Percentiles rank a stretch among this genome's conserved stretches.
These are phyloP conservation scores for Pachycephala philippinensis DNA, from an alignment of 2,113 vertebrate species.

Conservation along the genomic window DNA sequence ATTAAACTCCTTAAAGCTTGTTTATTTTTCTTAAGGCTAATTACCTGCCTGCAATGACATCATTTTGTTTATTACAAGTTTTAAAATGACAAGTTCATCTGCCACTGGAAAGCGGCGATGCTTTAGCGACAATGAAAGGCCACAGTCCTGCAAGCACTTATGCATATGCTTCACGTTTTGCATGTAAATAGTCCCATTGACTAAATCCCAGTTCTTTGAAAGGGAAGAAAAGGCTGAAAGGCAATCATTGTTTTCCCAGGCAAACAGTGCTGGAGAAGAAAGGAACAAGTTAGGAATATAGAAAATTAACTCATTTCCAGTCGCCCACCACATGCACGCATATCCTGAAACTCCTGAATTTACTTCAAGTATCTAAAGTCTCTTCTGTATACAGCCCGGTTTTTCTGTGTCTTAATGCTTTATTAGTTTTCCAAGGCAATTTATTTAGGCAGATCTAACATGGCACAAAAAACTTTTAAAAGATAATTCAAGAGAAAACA, in stretches of 20 bases:
- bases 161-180: conserved; percentile 38
- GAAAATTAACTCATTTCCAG: conserved; percentile 43
- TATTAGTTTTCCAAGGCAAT: not conserved
- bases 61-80: conserved; percentile 11
- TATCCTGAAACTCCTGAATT: not conserved
- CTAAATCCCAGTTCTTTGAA: conserved; percentile 23
- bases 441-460: not conserved
- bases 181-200: conserved; percentile 50
- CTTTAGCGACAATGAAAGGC: conserved; percentile 20
- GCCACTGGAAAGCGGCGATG: conserved; percentile 32
- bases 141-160: conserved; percentile 21
- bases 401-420: not conserved
- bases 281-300: conserved; percentile 30
- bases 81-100: conserved; percentile 51
- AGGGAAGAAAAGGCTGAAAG: conserved; percentile 43
- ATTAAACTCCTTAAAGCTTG: not conserved
- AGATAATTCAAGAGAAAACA: not conserved
- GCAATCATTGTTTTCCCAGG: conserved; percentile 25
- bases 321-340: not conserved
- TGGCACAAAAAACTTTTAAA: not conserved
- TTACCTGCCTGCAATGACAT: not conserved
- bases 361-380: not conserved
- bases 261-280: conserved; percentile 23
- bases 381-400: not conserved
- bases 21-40: conserved; percentile 10